Evolutionary conservation across 1,140 invertebrate genomes (phyloP), one percentile per base, ranked within the genome.

Genomic region (Drosophila biarmipes): DNA sequence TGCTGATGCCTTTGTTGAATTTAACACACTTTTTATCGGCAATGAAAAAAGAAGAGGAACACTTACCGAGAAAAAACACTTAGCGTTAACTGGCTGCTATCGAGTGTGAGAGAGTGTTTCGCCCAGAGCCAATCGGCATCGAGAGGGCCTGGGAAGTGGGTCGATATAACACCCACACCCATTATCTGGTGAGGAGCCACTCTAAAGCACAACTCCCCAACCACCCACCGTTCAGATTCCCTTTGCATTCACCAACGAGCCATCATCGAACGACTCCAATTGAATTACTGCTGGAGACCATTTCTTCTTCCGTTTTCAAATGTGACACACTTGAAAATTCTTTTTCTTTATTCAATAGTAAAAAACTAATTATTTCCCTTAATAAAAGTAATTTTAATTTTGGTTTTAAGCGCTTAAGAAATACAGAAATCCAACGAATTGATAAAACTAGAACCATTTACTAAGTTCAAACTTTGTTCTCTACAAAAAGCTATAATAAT

Each of bases 51-150:
- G 29, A 31, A 42, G 63, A 62, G 31, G 21, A 71, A 71, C 64
- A 69, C 64, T 71, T 71, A 69, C 49, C 49, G 7, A 59, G 63
- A 76, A 75, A 77, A 76, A 76, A 69, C 73, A 76, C 73, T 76
- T 76, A 77, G 55, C 49, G 37, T 38, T 76, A 75, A 76, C 73
- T 76, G 61, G 73, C 54, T 67, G 54, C 35, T 43, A 77, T 76
- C 49, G 48, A 67, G 69, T 52, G 66, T 27, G 63, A 21, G 59
- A 15, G 46, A 31, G 31, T 61, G 48, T 40, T 59, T 61, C n/a
- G 52, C 72, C 62, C 46, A 54, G 62, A 76, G 73, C 73, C 73
- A 76, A 75, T 75, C 59, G 73, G 71, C 71, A 55, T 51, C 37
- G 46, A 15, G 24, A 59, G 53, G 59, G 72, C 62, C 73, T 76